Evolutionary conservation across 2,113 vertebrate species (phyloP).

Genomic region (Scophthalmus maximus): DNA sequence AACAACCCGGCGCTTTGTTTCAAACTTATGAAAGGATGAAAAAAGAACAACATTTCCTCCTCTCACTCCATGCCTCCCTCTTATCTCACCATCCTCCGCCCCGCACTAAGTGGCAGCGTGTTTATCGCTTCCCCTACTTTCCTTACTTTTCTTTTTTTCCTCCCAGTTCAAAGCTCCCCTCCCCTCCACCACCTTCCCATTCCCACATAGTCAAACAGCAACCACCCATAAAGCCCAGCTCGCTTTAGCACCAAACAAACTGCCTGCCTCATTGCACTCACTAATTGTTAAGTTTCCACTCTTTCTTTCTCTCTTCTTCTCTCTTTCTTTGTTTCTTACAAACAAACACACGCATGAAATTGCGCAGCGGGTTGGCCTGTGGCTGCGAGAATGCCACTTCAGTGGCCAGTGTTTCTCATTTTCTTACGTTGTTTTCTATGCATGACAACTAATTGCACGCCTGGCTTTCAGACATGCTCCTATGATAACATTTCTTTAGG

Average conservation of each 20-base stretch:
- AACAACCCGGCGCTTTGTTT: not conserved
- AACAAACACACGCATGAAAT: not conserved
- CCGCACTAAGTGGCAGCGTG: conserved; percentile 10
- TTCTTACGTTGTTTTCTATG: too few relatives aligned
- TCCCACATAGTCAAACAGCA: conserved; percentile 64
- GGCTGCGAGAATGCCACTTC: not conserved
- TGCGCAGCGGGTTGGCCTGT: not conserved
- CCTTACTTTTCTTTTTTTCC: conserved; percentile 41
- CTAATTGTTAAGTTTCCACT: conserved; percentile 71
- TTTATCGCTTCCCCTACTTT: conserved; percentile 64
- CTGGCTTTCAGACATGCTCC: too few relatives aligned
- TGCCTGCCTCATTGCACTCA: conserved; percentile 67
- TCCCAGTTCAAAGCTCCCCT: conserved; percentile 59
- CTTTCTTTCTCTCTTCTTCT: conserved; percentile 25
- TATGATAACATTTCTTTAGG: too few relatives aligned
- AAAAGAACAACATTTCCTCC: conserved; percentile 1
- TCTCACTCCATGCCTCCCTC: not conserved
- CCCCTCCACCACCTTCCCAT: conserved; percentile 39
- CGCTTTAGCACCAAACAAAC: conserved; percentile 67
- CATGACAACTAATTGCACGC: too few relatives aligned
- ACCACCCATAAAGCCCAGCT: conserved; percentile 63
- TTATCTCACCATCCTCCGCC: conserved; percentile 34
- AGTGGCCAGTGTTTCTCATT: too few relatives aligned
- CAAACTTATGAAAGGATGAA: conserved; percentile 7
- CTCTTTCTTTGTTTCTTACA: conserved; percentile 1